Evolutionary conservation across 2,113 vertebrate species (phyloP).

Genomic region (Propithecus coquereli): DNA sequence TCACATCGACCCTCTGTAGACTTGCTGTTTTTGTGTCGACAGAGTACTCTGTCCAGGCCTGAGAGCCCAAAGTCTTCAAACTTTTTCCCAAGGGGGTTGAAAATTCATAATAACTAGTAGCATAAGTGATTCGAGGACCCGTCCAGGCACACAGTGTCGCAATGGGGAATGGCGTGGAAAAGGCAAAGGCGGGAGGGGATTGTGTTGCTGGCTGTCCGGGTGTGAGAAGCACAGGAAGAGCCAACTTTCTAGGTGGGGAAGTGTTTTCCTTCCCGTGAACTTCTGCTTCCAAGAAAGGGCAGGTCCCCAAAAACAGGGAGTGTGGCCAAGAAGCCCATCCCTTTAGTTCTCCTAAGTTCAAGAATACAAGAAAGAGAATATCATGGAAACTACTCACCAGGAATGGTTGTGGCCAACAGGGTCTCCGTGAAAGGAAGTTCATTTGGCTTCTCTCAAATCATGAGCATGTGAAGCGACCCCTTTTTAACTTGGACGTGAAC

Average conservation of each 20-base stretch:
- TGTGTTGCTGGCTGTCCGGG: background rate
- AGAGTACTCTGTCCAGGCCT: background rate
- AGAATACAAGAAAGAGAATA: background rate
- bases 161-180: background rate
- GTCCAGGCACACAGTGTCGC: background rate
- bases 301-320: background rate
- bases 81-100: background rate
- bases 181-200: background rate
- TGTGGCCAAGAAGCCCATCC: background rate
- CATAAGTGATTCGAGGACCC: background rate
- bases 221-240: background rate
- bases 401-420: background rate
- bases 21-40: background rate
- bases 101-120: slow-evolving; percentile 18
- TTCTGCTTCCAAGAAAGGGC: slow-evolving; percentile 23
- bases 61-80: background rate
- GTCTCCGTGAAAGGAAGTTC: background rate
- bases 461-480: background rate
- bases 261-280: background rate
- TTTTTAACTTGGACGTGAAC: background rate
- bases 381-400: background rate
- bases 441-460: background rate
- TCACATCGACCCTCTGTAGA: background rate
- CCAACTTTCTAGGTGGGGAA: background rate
- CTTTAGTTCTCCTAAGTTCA: background rate